Base-by-base conservation (phyloP, 2,888 invertebrate species). In the Tortricodes alternella region DNA sequence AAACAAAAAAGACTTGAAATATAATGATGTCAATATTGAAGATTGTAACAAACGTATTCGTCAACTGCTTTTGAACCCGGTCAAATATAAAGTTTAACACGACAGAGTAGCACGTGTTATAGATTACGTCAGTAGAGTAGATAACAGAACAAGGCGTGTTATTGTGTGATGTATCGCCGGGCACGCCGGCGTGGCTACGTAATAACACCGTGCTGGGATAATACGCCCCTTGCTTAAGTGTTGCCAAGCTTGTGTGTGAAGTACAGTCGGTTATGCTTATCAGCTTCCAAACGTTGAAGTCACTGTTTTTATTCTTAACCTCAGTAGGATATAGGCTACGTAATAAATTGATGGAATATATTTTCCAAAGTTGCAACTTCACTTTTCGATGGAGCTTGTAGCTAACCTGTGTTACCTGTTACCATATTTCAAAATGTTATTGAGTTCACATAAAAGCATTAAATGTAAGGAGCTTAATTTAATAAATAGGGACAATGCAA, bases 91-190 rank as follows among this genome's bases (percentile, higher is more conserved):
- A 23, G 48, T 19, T 46, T 55, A 27, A 5, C 35, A 15, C 27
- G 41, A 48, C 21, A 24, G 34, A 37, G 19, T 27, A 50, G 44
- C 56, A 56, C 49, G 55, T 49, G 55, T 43, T 27, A 34, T 43
- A 27, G 41, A 56, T 56, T 56, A 43, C 55, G 55, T 56, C 48
- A 29, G 49, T 56, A 56, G 55, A 50, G n/a, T 56, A 56, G n/a
- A n/a, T n/a, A 56, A 56, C 56, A 56, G 35, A 35, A 56, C 56
- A 56, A 56, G 55, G 44, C 56, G 56, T 56, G 56, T 56, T 56
- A 44, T 56, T 56, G 56, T 56, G 23, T 50, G 56, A 56, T 56
- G 50, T 56, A 50, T 56, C 29, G 38, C 23, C 27, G 43, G 24
- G 48, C 39, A 46, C 24, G 35, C 27, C 49, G 43, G 43, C 34